phyloP scores from a whole-genome alignment of 2,797 vertebrate species.

The Enteromius radiatus region DNA sequence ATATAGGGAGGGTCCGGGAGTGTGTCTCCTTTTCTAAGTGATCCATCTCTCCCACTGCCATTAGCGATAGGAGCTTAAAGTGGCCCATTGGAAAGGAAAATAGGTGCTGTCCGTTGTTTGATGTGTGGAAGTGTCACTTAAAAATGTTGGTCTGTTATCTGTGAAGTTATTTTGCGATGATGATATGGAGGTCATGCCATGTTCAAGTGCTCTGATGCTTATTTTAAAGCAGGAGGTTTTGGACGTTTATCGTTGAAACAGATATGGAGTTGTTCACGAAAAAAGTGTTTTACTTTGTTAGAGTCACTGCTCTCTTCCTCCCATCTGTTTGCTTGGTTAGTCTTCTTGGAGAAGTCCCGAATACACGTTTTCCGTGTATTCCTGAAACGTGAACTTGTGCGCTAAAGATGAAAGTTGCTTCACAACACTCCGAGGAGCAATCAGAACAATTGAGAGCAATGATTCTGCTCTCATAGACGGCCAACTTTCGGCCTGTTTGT shows the following conservation, averaged over 20 bases:
- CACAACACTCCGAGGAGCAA: conserved; percentile 51
- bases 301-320: background rate
- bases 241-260: conserved; percentile 19
- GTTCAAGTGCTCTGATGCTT: conserved; percentile 10
- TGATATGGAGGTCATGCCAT: conserved; percentile 14
- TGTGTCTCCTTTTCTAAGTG: conserved; percentile 49
- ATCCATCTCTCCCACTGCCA: conserved; percentile 45
- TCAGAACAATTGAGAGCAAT: conserved; percentile 65
- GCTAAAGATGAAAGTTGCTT: conserved; percentile 54
- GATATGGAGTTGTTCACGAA: conserved; percentile 24
- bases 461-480: conserved; percentile 36
- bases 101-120: conserved; percentile 33
- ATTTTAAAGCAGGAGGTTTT: conserved; percentile 39
- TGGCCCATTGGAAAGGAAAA: conserved; percentile 37
- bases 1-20: conserved; percentile 50
- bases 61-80: conserved; percentile 42
- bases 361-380: background rate
- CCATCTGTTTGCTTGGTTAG: background rate
- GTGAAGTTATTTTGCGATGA: conserved; percentile 22
- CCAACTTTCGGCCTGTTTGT: conserved; percentile 47
- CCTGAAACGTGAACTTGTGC: conserved; percentile 47
- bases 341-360: background rate
- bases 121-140: conserved; percentile 43
- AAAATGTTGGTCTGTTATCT: conserved; percentile 38
- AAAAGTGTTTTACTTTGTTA: conserved; percentile 8